Conservation (phyloP, 2,113 vertebrate species). For the Delphinus delphis region DNA sequence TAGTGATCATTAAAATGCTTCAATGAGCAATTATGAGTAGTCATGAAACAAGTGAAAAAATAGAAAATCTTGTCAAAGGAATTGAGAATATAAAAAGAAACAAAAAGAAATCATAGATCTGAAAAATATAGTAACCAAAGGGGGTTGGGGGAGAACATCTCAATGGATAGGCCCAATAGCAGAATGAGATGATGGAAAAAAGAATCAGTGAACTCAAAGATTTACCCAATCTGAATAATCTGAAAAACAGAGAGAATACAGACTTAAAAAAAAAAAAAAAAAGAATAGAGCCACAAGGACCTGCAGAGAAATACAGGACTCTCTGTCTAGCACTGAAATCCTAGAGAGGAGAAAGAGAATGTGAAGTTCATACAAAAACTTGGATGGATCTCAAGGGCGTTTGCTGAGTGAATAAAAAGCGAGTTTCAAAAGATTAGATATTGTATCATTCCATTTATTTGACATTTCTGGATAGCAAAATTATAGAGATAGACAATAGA, state of each 20-base stretch:
- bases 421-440: background rate
- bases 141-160: background rate
- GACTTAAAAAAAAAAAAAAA: background rate
- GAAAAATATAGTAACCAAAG: background rate
- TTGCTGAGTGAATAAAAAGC: background rate
- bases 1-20: background rate
- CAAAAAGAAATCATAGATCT: background rate
- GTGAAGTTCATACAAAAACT: background rate
- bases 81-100: background rate
- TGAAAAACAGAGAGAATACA: background rate
- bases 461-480: background rate
- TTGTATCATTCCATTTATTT: background rate
- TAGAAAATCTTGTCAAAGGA: background rate
- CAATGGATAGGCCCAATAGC: background rate
- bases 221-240: background rate
- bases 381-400: background rate
- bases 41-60: background rate
- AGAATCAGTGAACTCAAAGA: background rate
- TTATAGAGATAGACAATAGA: background rate
- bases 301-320: background rate
- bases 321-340: background rate
- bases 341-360: background rate
- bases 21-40: background rate
- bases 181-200: background rate
- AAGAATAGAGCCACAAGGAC: background rate